Evolutionary conservation across 2,113 vertebrate species (phyloP).

Genomic region (Thermophis baileyi): DNA sequence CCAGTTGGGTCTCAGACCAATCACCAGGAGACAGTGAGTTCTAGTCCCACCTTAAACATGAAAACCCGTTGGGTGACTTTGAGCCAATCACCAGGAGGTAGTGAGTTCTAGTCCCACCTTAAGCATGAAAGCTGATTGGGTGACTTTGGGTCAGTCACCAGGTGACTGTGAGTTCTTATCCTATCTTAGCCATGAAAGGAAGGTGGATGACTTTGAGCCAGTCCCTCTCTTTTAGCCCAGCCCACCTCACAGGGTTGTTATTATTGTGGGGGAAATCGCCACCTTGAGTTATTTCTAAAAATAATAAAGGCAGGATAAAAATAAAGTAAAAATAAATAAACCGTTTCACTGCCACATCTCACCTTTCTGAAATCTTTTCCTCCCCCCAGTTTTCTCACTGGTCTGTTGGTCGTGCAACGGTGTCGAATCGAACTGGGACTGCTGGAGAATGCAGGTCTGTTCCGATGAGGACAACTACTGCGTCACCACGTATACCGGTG

Average conservation of each 20-base stretch:
- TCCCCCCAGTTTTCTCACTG: background rate
- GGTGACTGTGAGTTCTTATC: background rate
- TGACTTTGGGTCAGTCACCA: background rate
- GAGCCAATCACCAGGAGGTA: background rate
- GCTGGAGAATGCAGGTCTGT: conserved; percentile 2
- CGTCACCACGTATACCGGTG: background rate
- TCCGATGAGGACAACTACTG: background rate
- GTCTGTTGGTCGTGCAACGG: background rate
- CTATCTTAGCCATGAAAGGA: background rate
- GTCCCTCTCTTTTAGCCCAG: background rate
- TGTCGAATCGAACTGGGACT: background rate
- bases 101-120: background rate
- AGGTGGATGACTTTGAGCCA: background rate
- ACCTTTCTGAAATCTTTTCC: background rate
- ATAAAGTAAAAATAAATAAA: background rate
- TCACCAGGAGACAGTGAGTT: background rate
- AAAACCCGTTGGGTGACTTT: background rate
- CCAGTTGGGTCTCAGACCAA: background rate
- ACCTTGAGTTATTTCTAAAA: background rate
- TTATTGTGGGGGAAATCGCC: background rate
- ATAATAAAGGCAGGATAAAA: background rate
- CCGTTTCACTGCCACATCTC: background rate
- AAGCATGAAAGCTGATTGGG: background rate
- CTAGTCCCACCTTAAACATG: background rate
- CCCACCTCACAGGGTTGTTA: background rate